Percentiles rank a stretch among this genome's conserved stretches.
Evolutionary conservation across 2,113 vertebrate species (phyloP).

Genomic region (Calypte anna): DNA sequence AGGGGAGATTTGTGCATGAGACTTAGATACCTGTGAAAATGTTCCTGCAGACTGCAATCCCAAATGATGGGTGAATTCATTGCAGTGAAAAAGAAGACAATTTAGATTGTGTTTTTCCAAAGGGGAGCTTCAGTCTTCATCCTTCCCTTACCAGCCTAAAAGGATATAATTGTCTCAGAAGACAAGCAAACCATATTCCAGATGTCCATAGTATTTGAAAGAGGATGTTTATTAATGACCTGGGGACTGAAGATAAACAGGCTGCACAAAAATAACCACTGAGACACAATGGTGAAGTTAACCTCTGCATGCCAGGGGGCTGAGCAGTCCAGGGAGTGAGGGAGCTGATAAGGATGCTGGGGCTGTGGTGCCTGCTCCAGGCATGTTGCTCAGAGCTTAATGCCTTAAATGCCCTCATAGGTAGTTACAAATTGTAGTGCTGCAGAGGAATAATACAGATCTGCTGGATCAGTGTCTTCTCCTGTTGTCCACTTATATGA

Average conservation of each 20-base stretch:
- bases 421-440: not conserved
- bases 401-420: fast-evolving
- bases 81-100: not conserved
- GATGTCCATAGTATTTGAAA: slow-evolving; percentile 50
- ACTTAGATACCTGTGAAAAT: not conserved
- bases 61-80: not conserved
- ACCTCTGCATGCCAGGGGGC: slow-evolving; percentile 16
- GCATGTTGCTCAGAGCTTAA: not conserved
- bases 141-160: slow-evolving; percentile 24
- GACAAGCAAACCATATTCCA: slow-evolving; percentile 58
- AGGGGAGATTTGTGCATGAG: not conserved
- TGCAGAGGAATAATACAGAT: not conserved
- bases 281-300: slow-evolving; percentile 4
- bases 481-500: not conserved
- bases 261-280: slow-evolving; percentile 10
- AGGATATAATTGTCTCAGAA: slow-evolving; percentile 16
- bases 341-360: not conserved
- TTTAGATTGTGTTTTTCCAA: not conserved
- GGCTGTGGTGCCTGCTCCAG: not conserved
- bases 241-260: slow-evolving; percentile 59
- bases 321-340: not conserved
- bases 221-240: slow-evolving; percentile 65
- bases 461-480: not conserved
- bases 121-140: not conserved
- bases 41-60: not conserved